These are phyloP conservation scores for Dimorphilus gyrociliatus DNA, from an alignment of 2,888 invertebrate species.

Conservation along the genomic window DNA sequence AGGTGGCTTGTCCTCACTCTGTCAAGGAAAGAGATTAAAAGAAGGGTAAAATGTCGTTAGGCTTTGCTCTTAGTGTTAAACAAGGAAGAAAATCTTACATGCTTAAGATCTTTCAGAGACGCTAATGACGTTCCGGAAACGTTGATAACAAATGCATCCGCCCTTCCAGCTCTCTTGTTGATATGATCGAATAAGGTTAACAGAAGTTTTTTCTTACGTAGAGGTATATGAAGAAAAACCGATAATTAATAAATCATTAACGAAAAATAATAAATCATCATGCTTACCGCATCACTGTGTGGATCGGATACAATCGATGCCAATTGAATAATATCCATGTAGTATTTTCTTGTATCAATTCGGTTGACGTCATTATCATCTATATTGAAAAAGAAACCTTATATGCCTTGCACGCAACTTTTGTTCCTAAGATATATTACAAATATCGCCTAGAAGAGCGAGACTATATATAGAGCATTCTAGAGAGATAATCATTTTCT, in stretches of 20 bases:
- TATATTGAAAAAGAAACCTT: conserved; percentile 7
- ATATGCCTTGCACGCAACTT: no score
- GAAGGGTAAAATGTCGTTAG: no score
- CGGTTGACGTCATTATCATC: conserved; percentile 14
- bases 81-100: background rate
- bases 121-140: conserved; percentile 11
- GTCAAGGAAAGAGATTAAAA: conserved; percentile 5
- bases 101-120: conserved; percentile 1
- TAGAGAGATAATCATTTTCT: no score
- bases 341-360: conserved; percentile 14
- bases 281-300: conserved; percentile 13
- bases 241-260: background rate
- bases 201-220: conserved; percentile 13
- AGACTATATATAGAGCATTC: no score
- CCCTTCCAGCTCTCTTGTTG: conserved; percentile 14
- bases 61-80: no score
- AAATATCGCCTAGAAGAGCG: no score
- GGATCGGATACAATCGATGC: conserved; percentile 12
- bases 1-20: conserved; percentile 12
- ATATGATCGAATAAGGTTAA: conserved; percentile 14
- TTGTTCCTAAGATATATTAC: no score
- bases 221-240: background rate
- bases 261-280: background rate
- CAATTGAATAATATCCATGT: conserved; percentile 12
- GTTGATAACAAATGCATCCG: conserved; percentile 18